Evolutionary conservation across 2,888 invertebrate species (phyloP).

Genomic region (Eupithecia exiguata): DNA sequence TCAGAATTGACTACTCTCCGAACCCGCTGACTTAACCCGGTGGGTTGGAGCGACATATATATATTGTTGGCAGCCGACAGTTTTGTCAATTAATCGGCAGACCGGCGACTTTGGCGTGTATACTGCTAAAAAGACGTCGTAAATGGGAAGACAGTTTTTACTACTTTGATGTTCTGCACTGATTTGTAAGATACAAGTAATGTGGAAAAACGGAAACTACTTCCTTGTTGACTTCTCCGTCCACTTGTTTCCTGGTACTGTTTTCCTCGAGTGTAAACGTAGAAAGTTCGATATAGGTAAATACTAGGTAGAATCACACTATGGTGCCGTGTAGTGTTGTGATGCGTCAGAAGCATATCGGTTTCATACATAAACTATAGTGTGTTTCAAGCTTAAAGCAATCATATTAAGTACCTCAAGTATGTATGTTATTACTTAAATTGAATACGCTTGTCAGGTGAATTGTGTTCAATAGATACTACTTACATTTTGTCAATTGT

Average conservation of each 20-base stretch:
- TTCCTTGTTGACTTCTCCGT: not conserved
- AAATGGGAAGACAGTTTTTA: not conserved
- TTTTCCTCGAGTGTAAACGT: not conserved
- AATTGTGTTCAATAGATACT: slow-evolving; percentile 22
- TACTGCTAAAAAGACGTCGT: not conserved
- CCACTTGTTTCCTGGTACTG: slow-evolving; percentile 1
- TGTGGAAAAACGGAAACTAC: not conserved
- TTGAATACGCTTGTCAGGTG: not conserved
- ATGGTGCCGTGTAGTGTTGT: not conserved
- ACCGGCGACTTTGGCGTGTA: not conserved
- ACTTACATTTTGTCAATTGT: not conserved
- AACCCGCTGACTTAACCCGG: not conserved
- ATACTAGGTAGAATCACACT: not conserved
- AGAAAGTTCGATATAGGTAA: not conserved
- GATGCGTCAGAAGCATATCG: not conserved
- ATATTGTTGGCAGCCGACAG: not conserved
- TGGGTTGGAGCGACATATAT: not conserved
- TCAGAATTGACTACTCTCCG: no score
- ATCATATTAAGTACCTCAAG: not conserved
- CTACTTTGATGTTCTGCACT: not conserved
- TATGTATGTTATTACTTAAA: not conserved
- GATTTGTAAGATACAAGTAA: not conserved
- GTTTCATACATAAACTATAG: not conserved
- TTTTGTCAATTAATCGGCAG: not conserved
- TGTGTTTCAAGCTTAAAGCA: not conserved